Evolutionary conservation across 2,888 invertebrate species (phyloP).

Genomic region (Lepidochitona cinerea): DNA sequence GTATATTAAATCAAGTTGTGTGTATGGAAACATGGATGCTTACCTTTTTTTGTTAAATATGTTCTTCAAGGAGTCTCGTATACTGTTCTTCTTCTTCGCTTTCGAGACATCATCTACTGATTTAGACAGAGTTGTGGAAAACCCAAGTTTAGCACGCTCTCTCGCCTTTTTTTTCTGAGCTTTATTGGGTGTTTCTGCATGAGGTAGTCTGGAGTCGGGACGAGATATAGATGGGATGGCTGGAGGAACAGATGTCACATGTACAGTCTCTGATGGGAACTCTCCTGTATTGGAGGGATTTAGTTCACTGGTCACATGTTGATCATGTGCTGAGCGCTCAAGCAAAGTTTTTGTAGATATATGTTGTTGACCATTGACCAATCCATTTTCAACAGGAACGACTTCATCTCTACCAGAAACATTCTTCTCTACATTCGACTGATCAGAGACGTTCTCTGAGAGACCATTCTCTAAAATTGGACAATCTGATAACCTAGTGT

Average conservation of each 20-base stretch:
- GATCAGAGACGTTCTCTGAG: neutral
- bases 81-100: conserved; percentile 48
- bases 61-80: conserved; percentile 68
- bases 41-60: conserved; percentile 70
- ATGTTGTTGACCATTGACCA: no score
- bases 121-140: neutral
- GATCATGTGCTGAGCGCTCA: neutral
- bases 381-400: no score
- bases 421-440: neutral
- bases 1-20: no score
- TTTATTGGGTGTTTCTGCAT: neutral
- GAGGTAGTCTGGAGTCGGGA: neutral
- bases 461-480: neutral
- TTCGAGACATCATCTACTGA: neutral
- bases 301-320: neutral
- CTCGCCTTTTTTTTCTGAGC: neutral
- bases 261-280: neutral
- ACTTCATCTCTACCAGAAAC: no score
- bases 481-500: neutral
- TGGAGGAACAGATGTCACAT: neutral
- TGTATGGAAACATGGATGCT: conserved; percentile 20
- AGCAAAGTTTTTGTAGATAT: neutral
- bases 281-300: neutral
- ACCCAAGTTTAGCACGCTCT: neutral
- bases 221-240: neutral